Evolutionary conservation across 1,140 invertebrate genomes (phyloP).

Genomic region (Brachionus angularis): DNA sequence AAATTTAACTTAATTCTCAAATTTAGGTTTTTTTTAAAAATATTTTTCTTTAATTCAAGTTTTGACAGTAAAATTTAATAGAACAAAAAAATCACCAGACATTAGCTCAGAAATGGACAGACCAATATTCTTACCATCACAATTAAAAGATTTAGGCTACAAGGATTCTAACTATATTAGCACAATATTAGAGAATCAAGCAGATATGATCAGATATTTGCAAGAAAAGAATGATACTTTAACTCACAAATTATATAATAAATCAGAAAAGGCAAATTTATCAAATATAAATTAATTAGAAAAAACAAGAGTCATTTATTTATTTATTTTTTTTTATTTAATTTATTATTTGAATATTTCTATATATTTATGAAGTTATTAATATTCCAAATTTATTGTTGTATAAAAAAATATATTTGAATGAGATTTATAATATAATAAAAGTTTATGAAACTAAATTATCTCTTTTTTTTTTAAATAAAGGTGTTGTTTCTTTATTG

Average conservation of each 20-base stretch:
- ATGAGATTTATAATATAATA: too few species aligned
- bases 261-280: not conserved
- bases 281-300: constrained; percentile 27
- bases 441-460: too few species aligned
- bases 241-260: constrained; percentile 32
- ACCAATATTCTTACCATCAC: constrained; percentile 14
- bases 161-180: constrained; percentile 19
- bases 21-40: not conserved
- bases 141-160: constrained; percentile 26
- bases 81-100: constrained; percentile 17
- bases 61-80: constrained; percentile 30
- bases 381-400: too few species aligned
- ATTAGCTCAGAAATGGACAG: constrained; percentile 29
- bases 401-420: too few species aligned
- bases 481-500: too few species aligned
- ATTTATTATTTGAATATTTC: too few species aligned
- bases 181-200: constrained; percentile 41
- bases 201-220: constrained; percentile 26
- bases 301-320: too few species aligned
- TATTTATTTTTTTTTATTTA: too few species aligned
- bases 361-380: too few species aligned
- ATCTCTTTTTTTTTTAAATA: too few species aligned
- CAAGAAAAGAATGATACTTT: constrained; percentile 31
- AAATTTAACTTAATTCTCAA: too few species aligned
- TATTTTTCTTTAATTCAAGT: not conserved